Percentiles rank a stretch among this genome's conserved stretches.
Evolutionary conservation across 2,113 vertebrate genomes (phyloP).

Genomic region (Ochotona curzoniae): DNA sequence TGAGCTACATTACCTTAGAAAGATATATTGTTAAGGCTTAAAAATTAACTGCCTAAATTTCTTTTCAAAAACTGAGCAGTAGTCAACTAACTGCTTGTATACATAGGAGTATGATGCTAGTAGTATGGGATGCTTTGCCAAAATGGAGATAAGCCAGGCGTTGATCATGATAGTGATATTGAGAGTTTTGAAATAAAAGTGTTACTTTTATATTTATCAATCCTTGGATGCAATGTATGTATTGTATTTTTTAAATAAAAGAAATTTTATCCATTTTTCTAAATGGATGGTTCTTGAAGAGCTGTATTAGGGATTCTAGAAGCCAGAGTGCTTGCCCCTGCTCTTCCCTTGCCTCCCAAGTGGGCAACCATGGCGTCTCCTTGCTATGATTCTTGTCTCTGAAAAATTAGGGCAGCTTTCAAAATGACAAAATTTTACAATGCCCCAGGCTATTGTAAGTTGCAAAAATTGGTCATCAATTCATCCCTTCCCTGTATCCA

Average conservation of each 20-base stretch:
- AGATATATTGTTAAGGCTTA: slow-evolving; percentile 21
- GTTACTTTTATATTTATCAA: neutral
- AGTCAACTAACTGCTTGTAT: neutral
- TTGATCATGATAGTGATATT: neutral
- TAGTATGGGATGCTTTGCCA: neutral
- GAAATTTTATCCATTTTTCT: neutral
- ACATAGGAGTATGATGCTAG: neutral
- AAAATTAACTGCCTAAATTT: slow-evolving; percentile 13
- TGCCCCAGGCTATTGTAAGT: neutral
- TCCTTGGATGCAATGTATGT: no score
- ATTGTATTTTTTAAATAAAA: slow-evolving; percentile 29
- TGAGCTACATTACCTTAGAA: neutral
- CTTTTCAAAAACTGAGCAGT: neutral
- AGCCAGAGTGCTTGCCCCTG: neutral
- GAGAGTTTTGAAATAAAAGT: neutral
- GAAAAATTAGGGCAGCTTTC: neutral
- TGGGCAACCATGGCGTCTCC: neutral
- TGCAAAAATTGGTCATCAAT: neutral
- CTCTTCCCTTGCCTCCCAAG: neutral
- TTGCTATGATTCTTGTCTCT: neutral
- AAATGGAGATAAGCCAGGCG: neutral
- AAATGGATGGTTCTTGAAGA: no score
- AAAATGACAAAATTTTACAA: neutral
- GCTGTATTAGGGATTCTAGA: neutral
- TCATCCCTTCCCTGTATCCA: neutral